Conservation (phyloP, 2,888 invertebrate genomes). For the Phymatocera aterrima region DNA sequence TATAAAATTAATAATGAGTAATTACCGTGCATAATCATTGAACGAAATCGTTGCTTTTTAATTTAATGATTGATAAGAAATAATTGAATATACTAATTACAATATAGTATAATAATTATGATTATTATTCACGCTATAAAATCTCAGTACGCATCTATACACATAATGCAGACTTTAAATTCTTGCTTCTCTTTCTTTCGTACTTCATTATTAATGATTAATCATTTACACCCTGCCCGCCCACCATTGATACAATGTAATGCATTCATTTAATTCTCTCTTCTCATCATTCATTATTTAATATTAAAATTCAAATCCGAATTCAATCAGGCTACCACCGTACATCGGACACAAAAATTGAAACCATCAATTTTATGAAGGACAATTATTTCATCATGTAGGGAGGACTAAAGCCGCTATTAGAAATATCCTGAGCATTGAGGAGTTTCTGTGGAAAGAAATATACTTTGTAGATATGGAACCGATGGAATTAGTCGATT, state of each 20-base stretch:
- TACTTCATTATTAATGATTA: not conserved
- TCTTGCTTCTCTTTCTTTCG: not conserved
- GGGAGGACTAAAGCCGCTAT: not conserved
- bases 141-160: constrained; percentile 22
- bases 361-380: not conserved
- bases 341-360: not conserved
- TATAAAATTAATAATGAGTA: no score
- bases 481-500: no score
- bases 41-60: not conserved
- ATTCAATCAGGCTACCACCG: constrained; percentile 5
- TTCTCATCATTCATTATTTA: no score
- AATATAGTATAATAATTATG: constrained; percentile 7
- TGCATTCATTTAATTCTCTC: constrained; percentile 36
- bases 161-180: constrained; percentile 2
- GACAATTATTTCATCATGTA: not conserved
- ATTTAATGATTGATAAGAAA: not conserved
- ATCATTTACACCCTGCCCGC: constrained; percentile 25
- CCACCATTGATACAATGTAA: constrained; percentile 45
- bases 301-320: not conserved
- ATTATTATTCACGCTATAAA: constrained; percentile 18
- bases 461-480: no score
- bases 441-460: no score
- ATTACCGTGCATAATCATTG: no score
- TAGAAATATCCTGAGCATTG: no score
- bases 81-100: constrained; percentile 22